Base-by-base conservation (phyloP, 1,140 invertebrate species). In the Caenorhabditis brenneri region DNA sequence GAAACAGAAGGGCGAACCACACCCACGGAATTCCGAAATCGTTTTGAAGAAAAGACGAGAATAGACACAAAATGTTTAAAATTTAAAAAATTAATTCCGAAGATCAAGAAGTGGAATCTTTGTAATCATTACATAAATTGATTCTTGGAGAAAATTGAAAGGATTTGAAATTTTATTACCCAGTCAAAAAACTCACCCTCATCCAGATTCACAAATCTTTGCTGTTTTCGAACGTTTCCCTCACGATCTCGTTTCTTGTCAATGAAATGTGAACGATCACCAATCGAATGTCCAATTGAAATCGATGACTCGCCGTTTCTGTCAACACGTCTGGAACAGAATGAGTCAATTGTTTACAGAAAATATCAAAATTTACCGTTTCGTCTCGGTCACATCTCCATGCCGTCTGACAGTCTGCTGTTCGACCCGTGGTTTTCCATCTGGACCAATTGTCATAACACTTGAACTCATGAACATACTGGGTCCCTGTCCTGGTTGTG, bases 191-290 rank as follows among this genome's bases (percentile, higher is more conserved):
- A n/a, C n/a, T 74, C n/a, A 86, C 85, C 85, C 84, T 90, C 88
- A 78, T 89, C 82, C 27, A 90, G 48, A 69, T 90, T 90, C 16
- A 89, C 84, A 65, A 90, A 90, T 79, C 81, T 81, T 78, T 90
- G 89, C 22, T 89, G 79, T 24, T 85, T 85, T 29, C 89, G 82
- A 48, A 90, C 60, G 29, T 82, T 84, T n/a, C 89, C 89, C 29
- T 90, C 88, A 19, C 86, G 80, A 83, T 89, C 88, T 10, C 89
- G 85, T 79, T 91, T 90, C 86, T 90, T 90, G 36, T 90, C 89
- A 31, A 91, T 88, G 5, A 88, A 49, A 79, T 90, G 89, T 0
- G 88, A 51, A 22, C 88, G 69, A 22, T 91, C 79, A 0, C 89
- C 89, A 49, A 90, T 90, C 6, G 81, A 48, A 85, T 90, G 89